Conservation (phyloP, 2,113 vertebrate genomes). For the Benitochromis conjunctus region DNA sequence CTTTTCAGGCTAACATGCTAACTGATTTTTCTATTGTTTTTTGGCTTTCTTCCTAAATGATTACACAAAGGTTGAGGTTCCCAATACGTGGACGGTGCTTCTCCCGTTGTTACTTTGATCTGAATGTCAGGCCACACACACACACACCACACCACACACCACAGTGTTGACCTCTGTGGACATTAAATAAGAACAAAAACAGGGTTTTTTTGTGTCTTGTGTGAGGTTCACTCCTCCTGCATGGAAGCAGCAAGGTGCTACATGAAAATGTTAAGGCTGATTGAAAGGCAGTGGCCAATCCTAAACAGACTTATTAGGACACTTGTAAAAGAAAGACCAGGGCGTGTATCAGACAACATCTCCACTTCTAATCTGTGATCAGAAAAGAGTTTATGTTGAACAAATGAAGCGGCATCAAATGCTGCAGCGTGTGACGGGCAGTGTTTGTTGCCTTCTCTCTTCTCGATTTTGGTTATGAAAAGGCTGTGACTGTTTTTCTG, state of each 20-base stretch:
- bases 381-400: neutral
- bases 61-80: neutral
- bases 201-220: neutral
- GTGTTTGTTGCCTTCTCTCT: neutral
- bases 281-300: neutral
- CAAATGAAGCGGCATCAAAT: neutral
- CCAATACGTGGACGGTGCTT: neutral
- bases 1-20: neutral
- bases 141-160: neutral
- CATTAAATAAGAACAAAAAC: neutral
- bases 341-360: neutral
- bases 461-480: neutral
- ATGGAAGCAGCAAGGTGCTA: neutral
- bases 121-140: neutral
- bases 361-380: neutral
- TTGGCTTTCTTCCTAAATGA: neutral
- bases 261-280: neutral
- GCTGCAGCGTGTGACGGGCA: neutral
- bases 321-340: neutral
- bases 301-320: slow-evolving; percentile 1
- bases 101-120: neutral
- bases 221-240: neutral
- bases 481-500: slow-evolving; percentile 20
- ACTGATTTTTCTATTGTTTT: neutral
- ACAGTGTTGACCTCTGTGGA: neutral